Evolutionary conservation across 2,888 invertebrate species (phyloP).

Genomic region (Malthinus flaveolus): DNA sequence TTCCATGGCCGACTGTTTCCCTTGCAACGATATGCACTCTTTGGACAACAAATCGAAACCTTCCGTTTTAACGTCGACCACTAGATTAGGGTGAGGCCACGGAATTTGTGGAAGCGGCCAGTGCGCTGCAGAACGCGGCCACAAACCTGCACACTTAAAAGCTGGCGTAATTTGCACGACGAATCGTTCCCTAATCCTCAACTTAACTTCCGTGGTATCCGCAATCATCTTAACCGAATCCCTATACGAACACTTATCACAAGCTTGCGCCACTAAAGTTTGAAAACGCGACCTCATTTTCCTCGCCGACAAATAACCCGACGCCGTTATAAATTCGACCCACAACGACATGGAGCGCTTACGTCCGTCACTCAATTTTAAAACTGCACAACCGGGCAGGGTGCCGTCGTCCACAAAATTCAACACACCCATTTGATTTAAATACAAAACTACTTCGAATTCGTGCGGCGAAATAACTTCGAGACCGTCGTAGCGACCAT

Average conservation of each 20-base stretch:
- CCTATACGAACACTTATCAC: slow-evolving; percentile 90
- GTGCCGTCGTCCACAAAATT: slow-evolving; percentile 97
- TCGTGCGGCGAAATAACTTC: slow-evolving; percentile 91
- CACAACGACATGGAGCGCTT: slow-evolving; percentile 96
- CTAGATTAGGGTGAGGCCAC: slow-evolving; percentile 91
- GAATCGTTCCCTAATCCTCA: slow-evolving; percentile 85
- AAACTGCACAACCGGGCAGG: slow-evolving; percentile 89
- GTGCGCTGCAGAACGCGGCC: slow-evolving; percentile 92
- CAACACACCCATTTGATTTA: slow-evolving; percentile 97
- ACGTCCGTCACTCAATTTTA: slow-evolving; percentile 92
- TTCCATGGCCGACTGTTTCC: slow-evolving; percentile 88
- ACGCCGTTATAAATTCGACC: slow-evolving; percentile 97
- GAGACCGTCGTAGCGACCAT: slow-evolving; percentile 90
- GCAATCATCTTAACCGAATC: slow-evolving; percentile 93
- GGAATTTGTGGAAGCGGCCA: slow-evolving; percentile 91
- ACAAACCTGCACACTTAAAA: slow-evolving; percentile 90
- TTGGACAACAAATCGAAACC: slow-evolving; percentile 92
- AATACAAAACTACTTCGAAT: slow-evolving; percentile 91
- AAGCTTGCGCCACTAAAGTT: slow-evolving; percentile 84
- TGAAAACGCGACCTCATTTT: slow-evolving; percentile 94
- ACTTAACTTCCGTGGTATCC: slow-evolving; percentile 89
- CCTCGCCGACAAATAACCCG: slow-evolving; percentile 89
- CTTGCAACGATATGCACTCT: slow-evolving; percentile 78
- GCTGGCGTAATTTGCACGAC: slow-evolving; percentile 94
- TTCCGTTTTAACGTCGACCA: slow-evolving; percentile 91